Evolutionary conservation across 2,797 vertebrate genomes (phyloP).

Genomic region (Poeciliopsis gracilis): DNA sequence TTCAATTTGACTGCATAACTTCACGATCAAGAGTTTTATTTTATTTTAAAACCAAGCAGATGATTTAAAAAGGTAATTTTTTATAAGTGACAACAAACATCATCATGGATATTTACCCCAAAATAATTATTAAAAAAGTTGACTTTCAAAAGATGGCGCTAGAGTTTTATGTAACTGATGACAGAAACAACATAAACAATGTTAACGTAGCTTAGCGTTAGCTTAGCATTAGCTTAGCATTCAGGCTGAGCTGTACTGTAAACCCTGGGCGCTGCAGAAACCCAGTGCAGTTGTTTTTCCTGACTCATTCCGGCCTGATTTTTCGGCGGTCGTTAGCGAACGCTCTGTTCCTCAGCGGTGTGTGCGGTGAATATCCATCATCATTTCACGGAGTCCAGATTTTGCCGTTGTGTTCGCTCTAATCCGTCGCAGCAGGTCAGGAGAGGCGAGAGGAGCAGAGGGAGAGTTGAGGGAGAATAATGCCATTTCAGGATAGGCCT

Average conservation of each 20-base stretch:
- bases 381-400: slow-evolving; percentile 69
- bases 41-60: too few species aligned
- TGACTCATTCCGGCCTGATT: slow-evolving; percentile 32
- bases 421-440: slow-evolving; percentile 69
- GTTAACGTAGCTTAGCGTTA: too few species aligned
- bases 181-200: not conserved
- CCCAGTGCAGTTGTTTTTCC: not conserved
- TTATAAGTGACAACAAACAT: too few species aligned
- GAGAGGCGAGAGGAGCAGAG: slow-evolving; percentile 64
- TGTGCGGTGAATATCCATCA: slow-evolving; percentile 73
- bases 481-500: slow-evolving; percentile 83
- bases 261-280: not conserved
- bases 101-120: too few species aligned
- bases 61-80: too few species aligned
- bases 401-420: slow-evolving; percentile 74
- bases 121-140: too few species aligned
- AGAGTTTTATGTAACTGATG: not conserved
- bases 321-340: slow-evolving; percentile 39
- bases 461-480: slow-evolving; percentile 79
- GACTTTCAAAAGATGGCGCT: not conserved
- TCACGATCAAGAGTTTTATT: too few species aligned
- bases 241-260: not conserved
- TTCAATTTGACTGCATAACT: too few species aligned
- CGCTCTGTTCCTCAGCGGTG: slow-evolving; percentile 28
- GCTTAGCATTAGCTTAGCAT: not conserved